These are phyloP conservation scores for Psephotus haematonotus DNA, from an alignment of 2,113 vertebrate species.

Conservation along the genomic window DNA sequence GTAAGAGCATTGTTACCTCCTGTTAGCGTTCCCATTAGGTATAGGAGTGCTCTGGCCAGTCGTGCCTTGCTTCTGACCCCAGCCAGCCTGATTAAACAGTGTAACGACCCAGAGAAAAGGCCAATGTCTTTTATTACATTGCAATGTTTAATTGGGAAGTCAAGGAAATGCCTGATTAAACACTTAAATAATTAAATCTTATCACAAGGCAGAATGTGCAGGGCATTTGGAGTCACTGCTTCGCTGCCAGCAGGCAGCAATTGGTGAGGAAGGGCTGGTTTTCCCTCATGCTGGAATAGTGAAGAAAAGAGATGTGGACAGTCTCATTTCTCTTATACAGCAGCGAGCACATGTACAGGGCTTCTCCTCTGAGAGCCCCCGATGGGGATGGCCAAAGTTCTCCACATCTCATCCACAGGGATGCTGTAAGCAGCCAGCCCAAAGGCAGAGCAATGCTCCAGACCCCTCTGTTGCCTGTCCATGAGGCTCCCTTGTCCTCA, in stretches of 20 bases:
- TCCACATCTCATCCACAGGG: rapidly evolving
- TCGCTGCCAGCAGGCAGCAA: background rate
- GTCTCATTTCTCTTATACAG: rapidly evolving
- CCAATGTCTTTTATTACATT: background rate
- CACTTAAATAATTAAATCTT: background rate
- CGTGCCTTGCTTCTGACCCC: background rate
- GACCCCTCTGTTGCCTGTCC: background rate
- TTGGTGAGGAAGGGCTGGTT: background rate
- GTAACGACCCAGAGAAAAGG: background rate
- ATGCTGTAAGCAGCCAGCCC: background rate
- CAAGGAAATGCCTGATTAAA: conserved; percentile 14
- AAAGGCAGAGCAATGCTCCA: background rate
- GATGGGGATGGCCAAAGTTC: background rate
- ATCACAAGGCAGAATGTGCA: background rate
- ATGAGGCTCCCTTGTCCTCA: rapidly evolving
- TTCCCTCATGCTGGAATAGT: background rate
- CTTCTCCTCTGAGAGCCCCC: background rate
- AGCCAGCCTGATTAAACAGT: background rate
- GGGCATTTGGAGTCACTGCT: background rate
- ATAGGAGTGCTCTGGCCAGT: background rate
- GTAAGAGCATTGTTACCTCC: background rate
- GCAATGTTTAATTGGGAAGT: conserved; percentile 13
- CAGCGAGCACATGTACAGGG: rapidly evolving
- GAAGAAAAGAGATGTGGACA: background rate
- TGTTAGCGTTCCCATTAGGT: background rate